Percentiles rank a stretch among this genome's conserved stretches.
phyloP scores from a whole-genome alignment of 2,113 vertebrate species.

The Thalassoma bifasciatum region DNA sequence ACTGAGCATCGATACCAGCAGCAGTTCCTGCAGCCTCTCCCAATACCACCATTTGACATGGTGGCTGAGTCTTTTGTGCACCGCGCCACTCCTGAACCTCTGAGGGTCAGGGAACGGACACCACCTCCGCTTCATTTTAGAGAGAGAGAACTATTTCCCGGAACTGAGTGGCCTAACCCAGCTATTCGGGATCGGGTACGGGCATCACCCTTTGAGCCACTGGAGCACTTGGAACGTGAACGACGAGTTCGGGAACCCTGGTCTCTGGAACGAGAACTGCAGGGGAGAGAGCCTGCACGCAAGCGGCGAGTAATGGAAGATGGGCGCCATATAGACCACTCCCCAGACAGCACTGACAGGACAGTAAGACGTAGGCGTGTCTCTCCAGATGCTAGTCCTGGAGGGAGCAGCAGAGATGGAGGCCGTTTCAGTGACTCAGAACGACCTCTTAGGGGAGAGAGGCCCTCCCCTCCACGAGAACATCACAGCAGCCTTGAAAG shows the following conservation, averaged over 20 bases:
- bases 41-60: conserved; percentile 93
- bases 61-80: conserved; percentile 95
- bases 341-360: conserved; percentile 92
- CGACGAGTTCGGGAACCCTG: conserved; percentile 90
- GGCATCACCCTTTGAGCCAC: conserved; percentile 90
- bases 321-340: conserved; percentile 91
- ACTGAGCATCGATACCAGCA: conserved; percentile 96
- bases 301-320: conserved; percentile 92
- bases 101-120: conserved; percentile 93
- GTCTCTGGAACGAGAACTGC: conserved; percentile 93
- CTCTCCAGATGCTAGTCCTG: conserved; percentile 93
- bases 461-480: conserved; percentile 87
- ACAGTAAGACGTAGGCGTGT: conserved; percentile 89
- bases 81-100: conserved; percentile 89
- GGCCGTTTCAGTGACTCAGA: conserved; percentile 92
- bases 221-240: conserved; percentile 93
- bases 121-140: conserved; percentile 94
- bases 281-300: conserved; percentile 88
- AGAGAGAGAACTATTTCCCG: conserved; percentile 92
- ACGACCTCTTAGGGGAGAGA: conserved; percentile 88
- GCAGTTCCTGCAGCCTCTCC: conserved; percentile 93
- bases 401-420: conserved; percentile 90
- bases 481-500: conserved; percentile 88
- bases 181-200: conserved; percentile 89
- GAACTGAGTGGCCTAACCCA: conserved; percentile 92